Evolutionary conservation across 2,113 vertebrate species (phyloP), one percentile per base, ranked within the genome.

Genomic region (Xiphophorus maculatus): DNA sequence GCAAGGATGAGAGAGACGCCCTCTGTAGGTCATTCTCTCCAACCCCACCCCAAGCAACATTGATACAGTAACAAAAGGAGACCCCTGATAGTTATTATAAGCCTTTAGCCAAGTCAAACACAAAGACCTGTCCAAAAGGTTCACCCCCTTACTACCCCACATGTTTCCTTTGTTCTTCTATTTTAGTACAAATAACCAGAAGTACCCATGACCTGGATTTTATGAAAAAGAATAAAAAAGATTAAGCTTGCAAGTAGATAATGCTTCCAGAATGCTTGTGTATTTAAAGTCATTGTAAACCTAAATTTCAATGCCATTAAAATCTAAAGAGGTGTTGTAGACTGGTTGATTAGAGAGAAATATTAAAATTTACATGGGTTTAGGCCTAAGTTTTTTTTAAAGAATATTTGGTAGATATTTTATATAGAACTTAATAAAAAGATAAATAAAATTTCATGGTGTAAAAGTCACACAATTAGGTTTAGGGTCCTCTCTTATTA

Each of bases 51-150:
- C 62, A 33, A 69, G 69, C 87, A 83, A 79, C 35, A 82, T 81
- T 80, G 79, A 93, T 93, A 94, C 92, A 93, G 89, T 93, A 90
- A 94, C 93, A 94, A 93, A 87, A 77, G 91, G 70, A 66, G 80
- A 85, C 86, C 87, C 88, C 86, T 15, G 40, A 75, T 86, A 76
- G 84, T 79, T 87, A 89, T 90, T 87, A 68, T 82, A 67, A 72
- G 77, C 72, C 69, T 78, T 73, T 69, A 81, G 87, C 87, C 87
- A 91, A 84, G 92, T 91, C 91, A 87, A 81, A 82, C 84, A 92
- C 89, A 92, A 91, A 93, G 90, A 90, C 74, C 76, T 88, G 87
- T 71, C 79, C 86, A 30, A 83, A 73, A 83, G 63, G 75, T 93
- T 91, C 89, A 89, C 89, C 89, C 75, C 87, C 44, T 3, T 33